Conservation (phyloP, 2,797 vertebrate genomes). For the Apodemus agrarius region DNA sequence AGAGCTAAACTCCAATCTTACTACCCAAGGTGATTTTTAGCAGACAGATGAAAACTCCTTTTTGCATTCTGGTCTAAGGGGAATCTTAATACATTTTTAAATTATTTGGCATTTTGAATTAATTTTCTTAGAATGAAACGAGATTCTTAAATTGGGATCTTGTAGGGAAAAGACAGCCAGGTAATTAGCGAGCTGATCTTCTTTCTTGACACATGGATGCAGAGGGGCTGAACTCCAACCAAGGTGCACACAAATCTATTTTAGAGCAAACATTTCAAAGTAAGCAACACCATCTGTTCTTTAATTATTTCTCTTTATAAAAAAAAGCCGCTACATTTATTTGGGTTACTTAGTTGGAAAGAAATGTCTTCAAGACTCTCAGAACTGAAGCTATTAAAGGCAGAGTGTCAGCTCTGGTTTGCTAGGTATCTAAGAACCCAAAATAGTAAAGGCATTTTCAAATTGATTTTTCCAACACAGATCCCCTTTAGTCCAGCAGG, state of each 20-base stretch:
- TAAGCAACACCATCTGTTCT: constrained; percentile 82
- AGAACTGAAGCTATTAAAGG: constrained; percentile 49
- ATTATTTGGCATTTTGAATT: constrained; percentile 84
- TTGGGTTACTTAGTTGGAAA: constrained; percentile 80
- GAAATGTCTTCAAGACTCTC: constrained; percentile 64
- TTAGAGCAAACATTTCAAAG: constrained; percentile 80
- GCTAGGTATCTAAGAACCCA: constrained; percentile 53
- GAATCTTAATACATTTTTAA: constrained; percentile 82
- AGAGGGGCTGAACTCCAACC: constrained; percentile 68
- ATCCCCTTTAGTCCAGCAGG: background rate
- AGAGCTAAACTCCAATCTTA: constrained; percentile 76
- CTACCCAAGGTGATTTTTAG: constrained; percentile 78
- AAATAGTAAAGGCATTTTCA: constrained; percentile 10
- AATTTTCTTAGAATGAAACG: constrained; percentile 84
- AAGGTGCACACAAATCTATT: constrained; percentile 80
- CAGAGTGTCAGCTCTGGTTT: constrained; percentile 47
- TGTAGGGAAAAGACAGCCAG: constrained; percentile 82
- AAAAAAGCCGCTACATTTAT: constrained; percentile 75
- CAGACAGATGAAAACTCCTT: constrained; percentile 81
- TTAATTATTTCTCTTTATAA: constrained; percentile 80
- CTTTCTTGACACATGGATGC: constrained; percentile 72
- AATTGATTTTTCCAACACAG: background rate
- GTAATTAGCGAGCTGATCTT: constrained; percentile 81
- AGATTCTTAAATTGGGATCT: constrained; percentile 85
- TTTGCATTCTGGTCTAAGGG: constrained; percentile 78